Evolutionary conservation across 2,888 invertebrate species (phyloP).

Genomic region (Nezara viridula): DNA sequence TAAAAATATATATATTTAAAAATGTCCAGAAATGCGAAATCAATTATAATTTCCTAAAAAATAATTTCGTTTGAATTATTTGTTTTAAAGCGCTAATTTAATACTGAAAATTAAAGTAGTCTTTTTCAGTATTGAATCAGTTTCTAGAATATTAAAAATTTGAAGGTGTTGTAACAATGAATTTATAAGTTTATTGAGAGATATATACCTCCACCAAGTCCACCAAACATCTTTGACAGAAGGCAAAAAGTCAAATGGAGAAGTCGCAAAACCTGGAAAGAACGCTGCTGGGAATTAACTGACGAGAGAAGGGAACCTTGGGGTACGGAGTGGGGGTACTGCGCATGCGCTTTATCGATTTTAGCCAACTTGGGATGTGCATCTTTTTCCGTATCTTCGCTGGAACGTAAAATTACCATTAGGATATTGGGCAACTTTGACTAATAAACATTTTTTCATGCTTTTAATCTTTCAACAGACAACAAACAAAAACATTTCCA

Average conservation of each 20-base stretch:
- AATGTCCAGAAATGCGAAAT: no score
- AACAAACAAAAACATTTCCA: neutral
- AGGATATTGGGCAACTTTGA: neutral
- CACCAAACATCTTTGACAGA: slow-evolving; percentile 56
- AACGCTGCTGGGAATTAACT: neutral
- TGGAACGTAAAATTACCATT: neutral
- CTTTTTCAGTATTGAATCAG: neutral
- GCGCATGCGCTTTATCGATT: slow-evolving; percentile 52
- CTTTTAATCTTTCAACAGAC: neutral
- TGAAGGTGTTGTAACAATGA: no score
- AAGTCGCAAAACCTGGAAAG: neutral
- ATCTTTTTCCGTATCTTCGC: neutral
- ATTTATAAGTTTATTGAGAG: neutral
- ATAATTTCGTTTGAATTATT: no score
- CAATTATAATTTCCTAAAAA: neutral
- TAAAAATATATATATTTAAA: neutral
- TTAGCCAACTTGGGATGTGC: neutral
- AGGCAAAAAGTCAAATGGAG: neutral
- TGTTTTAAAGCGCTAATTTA: no score
- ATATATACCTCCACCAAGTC: slow-evolving; percentile 57
- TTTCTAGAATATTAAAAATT: neutral
- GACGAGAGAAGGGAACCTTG: neutral
- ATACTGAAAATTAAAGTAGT: no score
- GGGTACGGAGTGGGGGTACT: slow-evolving; percentile 22
- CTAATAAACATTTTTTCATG: neutral